phyloP scores from a whole-genome alignment of 1,140 invertebrate genomes.

The Hyles vespertilio region DNA sequence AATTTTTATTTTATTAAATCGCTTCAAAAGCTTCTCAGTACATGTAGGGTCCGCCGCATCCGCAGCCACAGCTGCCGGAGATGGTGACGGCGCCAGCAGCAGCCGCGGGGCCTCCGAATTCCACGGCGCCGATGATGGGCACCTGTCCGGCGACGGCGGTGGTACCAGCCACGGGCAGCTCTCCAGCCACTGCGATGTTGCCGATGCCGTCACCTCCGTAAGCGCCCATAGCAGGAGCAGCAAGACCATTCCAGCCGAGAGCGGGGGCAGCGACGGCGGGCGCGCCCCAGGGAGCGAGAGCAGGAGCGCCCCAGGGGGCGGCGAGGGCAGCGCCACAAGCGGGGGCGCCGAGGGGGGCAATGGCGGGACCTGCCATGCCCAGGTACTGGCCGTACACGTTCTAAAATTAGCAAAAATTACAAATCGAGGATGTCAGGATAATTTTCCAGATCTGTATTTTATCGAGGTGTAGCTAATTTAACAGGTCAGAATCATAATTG shows the following conservation, averaged over 20 bases:
- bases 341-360: not conserved
- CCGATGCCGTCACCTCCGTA: constrained; percentile 11
- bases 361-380: not conserved
- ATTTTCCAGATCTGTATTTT: no score
- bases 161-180: constrained; percentile 11
- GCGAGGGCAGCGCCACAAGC: not conserved
- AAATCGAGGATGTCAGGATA: no score
- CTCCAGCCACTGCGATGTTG: constrained; percentile 8
- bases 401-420: not conserved
- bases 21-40: no score
- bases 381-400: constrained; percentile 7
- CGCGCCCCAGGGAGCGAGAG: not conserved
- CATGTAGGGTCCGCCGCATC: no score
- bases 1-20: no score
- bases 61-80: not conserved
- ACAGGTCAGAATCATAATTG: not conserved
- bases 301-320: not conserved
- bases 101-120: not conserved
- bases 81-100: constrained; percentile 2
- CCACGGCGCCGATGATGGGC: constrained; percentile 8
- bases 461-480: no score
- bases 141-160: constrained; percentile 6
- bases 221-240: not conserved
- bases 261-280: not conserved
- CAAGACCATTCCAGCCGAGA: not conserved